Evolutionary conservation across 1,140 invertebrate species (phyloP).

Genomic region (Anagrus nilaparvatae): DNA sequence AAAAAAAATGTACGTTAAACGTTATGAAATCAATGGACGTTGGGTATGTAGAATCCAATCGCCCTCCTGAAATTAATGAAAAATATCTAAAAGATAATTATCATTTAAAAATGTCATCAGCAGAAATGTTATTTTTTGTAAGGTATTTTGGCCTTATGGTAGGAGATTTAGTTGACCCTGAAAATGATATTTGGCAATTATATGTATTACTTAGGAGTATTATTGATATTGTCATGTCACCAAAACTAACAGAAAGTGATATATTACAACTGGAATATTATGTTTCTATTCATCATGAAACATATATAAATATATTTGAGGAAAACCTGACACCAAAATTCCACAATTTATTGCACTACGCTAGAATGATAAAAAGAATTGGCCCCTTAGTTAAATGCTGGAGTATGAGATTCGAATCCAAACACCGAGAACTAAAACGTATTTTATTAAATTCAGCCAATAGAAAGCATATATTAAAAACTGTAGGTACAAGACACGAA

Average conservation of each 20-base stretch:
- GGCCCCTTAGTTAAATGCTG: not conserved
- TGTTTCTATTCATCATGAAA: no score
- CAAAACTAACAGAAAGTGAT: constrained; percentile 2
- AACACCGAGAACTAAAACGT: not conserved
- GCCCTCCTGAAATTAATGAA: not conserved
- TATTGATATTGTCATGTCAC: constrained; percentile 7
- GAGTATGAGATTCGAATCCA: not conserved
- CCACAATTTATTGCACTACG: not conserved
- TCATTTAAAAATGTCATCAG: constrained; percentile 14
- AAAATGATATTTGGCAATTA: constrained; percentile 12
- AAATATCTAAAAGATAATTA: not conserved
- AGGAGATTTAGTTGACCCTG: constrained; percentile 11
- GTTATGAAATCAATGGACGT: no score
- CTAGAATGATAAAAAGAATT: not conserved
- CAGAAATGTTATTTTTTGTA: constrained; percentile 14
- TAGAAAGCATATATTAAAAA: not conserved
- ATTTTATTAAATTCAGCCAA: no score
- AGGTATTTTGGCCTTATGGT: constrained; percentile 15
- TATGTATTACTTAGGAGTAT: constrained; percentile 13
- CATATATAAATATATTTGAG: not conserved
- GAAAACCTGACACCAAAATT: not conserved
- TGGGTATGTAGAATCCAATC: no score
- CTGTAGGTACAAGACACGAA: not conserved
- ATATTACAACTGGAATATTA: constrained; percentile 1
- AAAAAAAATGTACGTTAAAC: no score